Evolutionary conservation across 2,113 vertebrate genomes (phyloP).

Genomic region (Acrocephalus kingi): DNA sequence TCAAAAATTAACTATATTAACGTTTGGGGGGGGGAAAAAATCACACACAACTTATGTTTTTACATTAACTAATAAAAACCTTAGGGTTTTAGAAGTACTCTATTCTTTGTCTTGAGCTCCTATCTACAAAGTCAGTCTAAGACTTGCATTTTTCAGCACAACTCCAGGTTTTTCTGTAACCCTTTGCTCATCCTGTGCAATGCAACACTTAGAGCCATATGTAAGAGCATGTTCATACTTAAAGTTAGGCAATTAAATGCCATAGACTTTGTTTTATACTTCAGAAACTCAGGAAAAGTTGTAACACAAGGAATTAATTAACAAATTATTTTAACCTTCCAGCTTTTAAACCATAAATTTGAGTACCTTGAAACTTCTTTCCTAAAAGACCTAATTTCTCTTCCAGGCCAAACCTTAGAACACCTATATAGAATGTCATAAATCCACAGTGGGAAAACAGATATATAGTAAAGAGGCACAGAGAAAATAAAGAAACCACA

Average conservation of each 20-base stretch:
- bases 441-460: not conserved
- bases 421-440: not conserved
- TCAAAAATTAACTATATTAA: not conserved
- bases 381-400: not conserved
- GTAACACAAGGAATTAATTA: not conserved
- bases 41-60: rapidly evolving
- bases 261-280: not conserved
- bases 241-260: not conserved
- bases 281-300: not conserved
- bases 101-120: not conserved
- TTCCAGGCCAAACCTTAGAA: not conserved
- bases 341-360: not conserved
- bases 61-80: not conserved
- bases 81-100: not conserved
- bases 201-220: not conserved
- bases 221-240: not conserved
- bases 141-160: not conserved
- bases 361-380: not conserved
- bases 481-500: not conserved
- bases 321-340: not conserved
- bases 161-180: not conserved
- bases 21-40: rapidly evolving
- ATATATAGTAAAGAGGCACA: not conserved
- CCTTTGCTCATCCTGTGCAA: not conserved
- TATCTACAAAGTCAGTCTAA: not conserved